phyloP scores from a whole-genome alignment of 2,113 vertebrate genomes.

The Scopus umbretta region DNA sequence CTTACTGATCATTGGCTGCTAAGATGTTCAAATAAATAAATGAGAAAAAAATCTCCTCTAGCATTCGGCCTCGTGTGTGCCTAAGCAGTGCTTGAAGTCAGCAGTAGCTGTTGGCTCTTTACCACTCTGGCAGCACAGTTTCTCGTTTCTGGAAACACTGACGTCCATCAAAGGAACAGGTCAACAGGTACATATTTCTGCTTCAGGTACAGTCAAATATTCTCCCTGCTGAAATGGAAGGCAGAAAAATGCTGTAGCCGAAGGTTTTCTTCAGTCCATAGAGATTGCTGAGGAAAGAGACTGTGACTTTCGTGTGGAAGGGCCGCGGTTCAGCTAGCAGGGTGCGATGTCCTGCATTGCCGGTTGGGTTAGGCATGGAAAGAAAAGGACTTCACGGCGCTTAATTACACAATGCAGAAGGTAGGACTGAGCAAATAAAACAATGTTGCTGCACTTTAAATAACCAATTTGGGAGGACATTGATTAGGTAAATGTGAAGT shows the following conservation, averaged over 20 bases:
- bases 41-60: not conserved
- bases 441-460: not conserved
- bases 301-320: accelerated
- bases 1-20: not conserved
- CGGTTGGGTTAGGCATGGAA: not conserved
- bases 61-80: accelerated
- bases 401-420: not conserved
- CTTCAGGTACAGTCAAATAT: not conserved
- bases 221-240: not conserved
- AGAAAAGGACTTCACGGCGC: no score
- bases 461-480: not conserved
- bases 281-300: not conserved
- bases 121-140: not conserved
- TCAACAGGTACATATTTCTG: not conserved
- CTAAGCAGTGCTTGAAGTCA: not conserved
- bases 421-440: not conserved
- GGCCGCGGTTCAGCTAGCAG: not conserved
- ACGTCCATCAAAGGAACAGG: not conserved
- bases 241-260: not conserved
- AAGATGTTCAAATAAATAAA: not conserved
- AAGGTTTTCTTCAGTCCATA: not conserved
- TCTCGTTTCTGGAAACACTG: not conserved
- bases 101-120: not conserved
- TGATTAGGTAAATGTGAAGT: not conserved
- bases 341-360: no score